Evolutionary conservation across 2,113 vertebrate genomes (phyloP), one percentile per base, ranked within the genome.

Genomic region (Megaceryle maxima): DNA sequence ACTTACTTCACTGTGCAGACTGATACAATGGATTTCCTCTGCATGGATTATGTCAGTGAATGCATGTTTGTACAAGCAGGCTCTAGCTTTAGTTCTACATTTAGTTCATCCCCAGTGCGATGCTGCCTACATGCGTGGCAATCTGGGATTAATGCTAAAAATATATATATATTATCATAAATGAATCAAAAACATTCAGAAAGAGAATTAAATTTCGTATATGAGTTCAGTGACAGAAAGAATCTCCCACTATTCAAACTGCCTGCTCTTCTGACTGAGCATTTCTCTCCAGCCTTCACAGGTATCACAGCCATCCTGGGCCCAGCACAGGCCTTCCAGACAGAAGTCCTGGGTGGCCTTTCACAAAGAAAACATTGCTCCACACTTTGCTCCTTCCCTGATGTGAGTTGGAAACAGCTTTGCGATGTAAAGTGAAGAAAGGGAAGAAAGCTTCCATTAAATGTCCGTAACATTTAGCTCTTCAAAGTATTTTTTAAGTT

Each of bases 401-500:
- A 53, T 8, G 13, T 37, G 53, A 79, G 29, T 2, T 37, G 66
- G 76, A 80, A 92, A 59, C 57, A 76, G 74, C 87, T 91, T 75
- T 74, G 46, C 26, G 24, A 66, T 57, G 46, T 55, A 21, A 94
- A 84, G 66, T 25, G 62, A 89, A 93, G 63, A 57, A 92, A 78
- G 63, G 43, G 41, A 79, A 92, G 57, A 62, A 82, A 92, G n/a
- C 41, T 14, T 83, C 77, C 77, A 39, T 73, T 76, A 69, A 37
- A 29, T 9, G 57, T 86, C 83, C 9, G 0, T 11, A 87, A 63
- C 51, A 90, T 89, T 51, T 33, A 87, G 78, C 69, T 92, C 82
- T 66, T 77, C 33, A n/a, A 96, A 96, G 78, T 73, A 91, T 82
- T 93, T 80, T 48, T 87, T 83, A 89, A 96, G 88, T 96, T 97